Base-by-base conservation (phyloP, 2,113 vertebrate species). In the Clinocottus analis region DNA sequence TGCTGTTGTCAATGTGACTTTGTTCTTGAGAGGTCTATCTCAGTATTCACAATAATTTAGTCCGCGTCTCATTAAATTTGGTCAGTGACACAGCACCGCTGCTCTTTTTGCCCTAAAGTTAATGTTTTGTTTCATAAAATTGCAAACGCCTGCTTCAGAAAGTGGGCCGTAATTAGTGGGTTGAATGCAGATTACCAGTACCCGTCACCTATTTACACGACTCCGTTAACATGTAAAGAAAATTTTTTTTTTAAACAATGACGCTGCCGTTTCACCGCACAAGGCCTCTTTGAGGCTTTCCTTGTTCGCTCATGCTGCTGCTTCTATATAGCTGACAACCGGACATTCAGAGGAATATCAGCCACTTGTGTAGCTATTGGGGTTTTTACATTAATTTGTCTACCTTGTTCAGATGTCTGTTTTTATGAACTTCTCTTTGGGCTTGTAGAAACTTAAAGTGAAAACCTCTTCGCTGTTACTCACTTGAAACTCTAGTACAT, bases 401-500 rank as follows among this genome's bases (percentile, higher is more conserved):
- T 23, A 25, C 43, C 19, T 14, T 2, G 11, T 21, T 25, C 31
- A n/a, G 61, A 27, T 53, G 41, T 45, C 39, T 14, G 68, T 69
- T 21, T 62, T 58, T 13, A 27, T 23, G n/a, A 64, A 37, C 51
- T 17, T 39, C n/a, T 12, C n/a, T n/a, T n/a, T n/a, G n/a, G n/a
- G n/a, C n/a, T n/a, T n/a, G 65, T 73, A 21, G 75, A 75, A 78
- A 64, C 39, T 0, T 75, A 49, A 5, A 72, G 45, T 37, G 9
- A 37, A 37, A 9, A 37, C 35, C 7, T 37, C 70, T 72, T 23
- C 29, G 55, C 31, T n/a, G 45, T 86, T 76, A 85, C 61, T 85
- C 77, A 76, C 60, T 85, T 73, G 69, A 86, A 89, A 81, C 31
- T 67, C 63, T 67, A 56, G 41, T 33, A 58, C 55, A 71, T 74